These are phyloP conservation scores for Synodontis membranacea DNA, from an alignment of 2,113 vertebrate genomes.

Conservation along the genomic window DNA sequence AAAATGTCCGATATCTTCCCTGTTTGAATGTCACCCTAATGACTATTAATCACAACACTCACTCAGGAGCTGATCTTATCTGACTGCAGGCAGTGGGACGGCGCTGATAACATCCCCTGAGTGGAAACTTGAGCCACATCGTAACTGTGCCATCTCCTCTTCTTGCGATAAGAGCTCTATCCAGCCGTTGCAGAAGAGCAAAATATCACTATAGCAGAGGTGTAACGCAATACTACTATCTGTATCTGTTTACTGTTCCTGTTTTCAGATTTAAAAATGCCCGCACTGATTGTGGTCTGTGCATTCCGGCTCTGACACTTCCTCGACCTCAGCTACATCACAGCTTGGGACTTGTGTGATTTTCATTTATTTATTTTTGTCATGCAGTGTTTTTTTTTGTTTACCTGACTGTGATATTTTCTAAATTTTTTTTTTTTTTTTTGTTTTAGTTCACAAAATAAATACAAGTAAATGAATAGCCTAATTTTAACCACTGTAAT, in stretches of 20 bases:
- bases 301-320: background rate
- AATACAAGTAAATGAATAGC: background rate
- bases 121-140: conserved; percentile 26
- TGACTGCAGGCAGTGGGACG: conserved; percentile 48
- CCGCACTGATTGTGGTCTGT: background rate
- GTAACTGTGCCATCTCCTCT: conserved; percentile 47
- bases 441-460: background rate
- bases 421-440: background rate
- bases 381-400: background rate
- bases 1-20: conserved; percentile 43
- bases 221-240: background rate
- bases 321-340: background rate
- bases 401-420: background rate
- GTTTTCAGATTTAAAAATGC: background rate
- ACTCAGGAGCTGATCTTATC: conserved; percentile 51
- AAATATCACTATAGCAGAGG: conserved; percentile 15
- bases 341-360: background rate
- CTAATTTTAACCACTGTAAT: background rate
- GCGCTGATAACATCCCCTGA: conserved; percentile 37
- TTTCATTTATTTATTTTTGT: background rate
- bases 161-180: conserved; percentile 41
- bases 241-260: background rate
- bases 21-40: conserved; percentile 53
- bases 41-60: conserved; percentile 56
- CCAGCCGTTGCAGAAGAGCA: conserved; percentile 16